These are phyloP conservation scores for Zaprionus taronus DNA, from an alignment of 1,140 invertebrate species.

Conservation along the genomic window DNA sequence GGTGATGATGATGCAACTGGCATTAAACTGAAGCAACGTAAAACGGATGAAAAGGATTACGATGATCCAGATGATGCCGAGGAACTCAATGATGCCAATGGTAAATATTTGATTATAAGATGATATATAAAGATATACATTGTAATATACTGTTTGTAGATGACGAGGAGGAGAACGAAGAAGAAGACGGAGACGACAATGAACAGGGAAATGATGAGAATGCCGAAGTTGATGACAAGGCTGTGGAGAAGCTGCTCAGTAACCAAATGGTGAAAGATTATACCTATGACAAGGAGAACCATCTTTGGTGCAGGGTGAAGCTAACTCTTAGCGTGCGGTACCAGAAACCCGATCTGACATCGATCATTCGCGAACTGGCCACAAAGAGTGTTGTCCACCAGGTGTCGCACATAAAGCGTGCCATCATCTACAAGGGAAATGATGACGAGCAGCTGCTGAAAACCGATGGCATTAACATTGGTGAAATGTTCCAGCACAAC, in stretches of 20 bases:
- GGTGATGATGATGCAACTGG: slow-evolving; percentile 87
- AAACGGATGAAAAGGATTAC: slow-evolving; percentile 89
- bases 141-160: slow-evolving; percentile 82
- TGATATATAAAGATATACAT: slow-evolving; percentile 7
- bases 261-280: slow-evolving; percentile 87
- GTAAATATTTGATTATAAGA: slow-evolving; percentile 29
- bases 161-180: slow-evolving; percentile 90
- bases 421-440: slow-evolving; percentile 90
- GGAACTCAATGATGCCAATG: slow-evolving; percentile 83
- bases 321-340: slow-evolving; percentile 88
- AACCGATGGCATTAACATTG: slow-evolving; percentile 98
- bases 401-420: slow-evolving; percentile 92
- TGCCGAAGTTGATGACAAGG: slow-evolving; percentile 85
- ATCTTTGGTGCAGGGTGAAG: slow-evolving; percentile 91
- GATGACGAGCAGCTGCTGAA: slow-evolving; percentile 89
- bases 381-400: slow-evolving; percentile 91
- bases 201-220: slow-evolving; percentile 85
- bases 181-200: slow-evolving; percentile 87
- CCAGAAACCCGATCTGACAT: slow-evolving; percentile 90
- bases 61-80: slow-evolving; percentile 93
- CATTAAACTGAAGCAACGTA: slow-evolving; percentile 86
- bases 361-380: slow-evolving; percentile 91
- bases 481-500: slow-evolving; percentile 93
- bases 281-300: slow-evolving; percentile 89
- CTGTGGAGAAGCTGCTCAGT: slow-evolving; percentile 85